Base-by-base conservation (phyloP, 2,797 vertebrate genomes). In the Cyclura pinguis region DNA sequence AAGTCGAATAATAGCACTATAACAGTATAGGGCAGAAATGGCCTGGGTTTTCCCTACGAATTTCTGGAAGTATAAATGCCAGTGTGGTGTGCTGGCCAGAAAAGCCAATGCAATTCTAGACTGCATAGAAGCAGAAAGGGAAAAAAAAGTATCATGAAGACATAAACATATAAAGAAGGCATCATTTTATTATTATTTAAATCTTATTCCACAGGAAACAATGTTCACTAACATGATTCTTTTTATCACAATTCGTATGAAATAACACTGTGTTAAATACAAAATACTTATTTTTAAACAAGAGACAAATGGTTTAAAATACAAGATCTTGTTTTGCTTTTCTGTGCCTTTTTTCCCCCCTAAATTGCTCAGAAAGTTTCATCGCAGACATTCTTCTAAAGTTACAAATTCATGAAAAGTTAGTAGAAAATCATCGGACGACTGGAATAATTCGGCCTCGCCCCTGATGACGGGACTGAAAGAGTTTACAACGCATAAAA, bases 181-280 rank as follows among this genome's bases (percentile, higher is more conserved):
- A 95, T 96, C 90, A 94, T 89, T 92, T 94, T 93, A 90, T 94
- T 87, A 97, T 96, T 93, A 95, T 78, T 84, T 97, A 86, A 59
- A 84, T 93, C 89, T 93, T 96, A 95, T 74, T 93, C 91, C 93
- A 91, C 93, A 78, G 64, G 93, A 96, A 96, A 96, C 74, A 78
- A 91, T 57, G 84, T 78, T 90, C 29, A 8, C 92, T 91, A 87
- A 86, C 1, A 0, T 89, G 52, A 74, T 95, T 93, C 89, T n/a
- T 38, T 93, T 89, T 87, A 74, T 93, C 91, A 92, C 2, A 0
- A 84, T 84, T 85, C 78, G 91, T 93, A 92, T 89, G 93, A 93
- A 90, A 92, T 55, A 90, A 92, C 24, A 85, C 86, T 67, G 73
- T 84, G 93, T 96, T 97, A 96, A 94, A 96, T 96, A 97, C 27